Evolutionary conservation across 2,888 invertebrate genomes (phyloP).

Genomic region (Lycaena phlaeas): DNA sequence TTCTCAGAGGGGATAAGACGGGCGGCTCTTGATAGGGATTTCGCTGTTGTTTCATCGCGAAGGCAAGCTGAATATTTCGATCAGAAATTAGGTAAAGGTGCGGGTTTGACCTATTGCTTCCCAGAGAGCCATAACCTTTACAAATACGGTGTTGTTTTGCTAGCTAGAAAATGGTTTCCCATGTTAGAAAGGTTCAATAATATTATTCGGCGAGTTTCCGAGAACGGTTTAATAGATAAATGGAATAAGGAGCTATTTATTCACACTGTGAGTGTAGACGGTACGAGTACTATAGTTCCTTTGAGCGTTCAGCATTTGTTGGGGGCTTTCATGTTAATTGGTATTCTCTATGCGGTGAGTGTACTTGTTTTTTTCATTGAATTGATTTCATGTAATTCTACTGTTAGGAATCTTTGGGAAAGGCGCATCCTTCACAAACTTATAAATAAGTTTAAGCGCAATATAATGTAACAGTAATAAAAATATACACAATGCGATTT

Average conservation of each 20-base stretch:
- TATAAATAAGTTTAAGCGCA: background rate
- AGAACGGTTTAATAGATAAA: slow-evolving; percentile 63
- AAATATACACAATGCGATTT: too few species aligned
- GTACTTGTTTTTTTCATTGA: slow-evolving; percentile 49
- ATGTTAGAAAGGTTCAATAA: slow-evolving; percentile 53
- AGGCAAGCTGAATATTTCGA: slow-evolving; percentile 60
- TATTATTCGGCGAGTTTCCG: slow-evolving; percentile 59
- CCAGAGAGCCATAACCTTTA: slow-evolving; percentile 58
- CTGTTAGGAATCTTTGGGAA: background rate
- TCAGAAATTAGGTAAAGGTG: slow-evolving; percentile 55
- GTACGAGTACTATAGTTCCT: slow-evolving; percentile 40
- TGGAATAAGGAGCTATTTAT: slow-evolving; percentile 61
- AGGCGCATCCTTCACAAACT: background rate
- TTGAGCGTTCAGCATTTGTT: slow-evolving; percentile 53
- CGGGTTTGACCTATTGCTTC: slow-evolving; percentile 55
- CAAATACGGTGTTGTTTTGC: slow-evolving; percentile 62
- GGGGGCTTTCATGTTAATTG: slow-evolving; percentile 62
- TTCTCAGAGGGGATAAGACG: slow-evolving; percentile 53
- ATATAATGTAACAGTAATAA: too few species aligned
- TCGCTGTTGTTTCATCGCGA: slow-evolving; percentile 57
- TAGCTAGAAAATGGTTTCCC: slow-evolving; percentile 62
- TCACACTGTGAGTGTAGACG: slow-evolving; percentile 33
- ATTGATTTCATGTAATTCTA: slow-evolving; percentile 22
- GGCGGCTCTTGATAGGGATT: slow-evolving; percentile 49
- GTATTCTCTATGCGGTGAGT: slow-evolving; percentile 49